Base-by-base conservation (phyloP, 2,113 vertebrate species). In the Eleginops maclovinus region DNA sequence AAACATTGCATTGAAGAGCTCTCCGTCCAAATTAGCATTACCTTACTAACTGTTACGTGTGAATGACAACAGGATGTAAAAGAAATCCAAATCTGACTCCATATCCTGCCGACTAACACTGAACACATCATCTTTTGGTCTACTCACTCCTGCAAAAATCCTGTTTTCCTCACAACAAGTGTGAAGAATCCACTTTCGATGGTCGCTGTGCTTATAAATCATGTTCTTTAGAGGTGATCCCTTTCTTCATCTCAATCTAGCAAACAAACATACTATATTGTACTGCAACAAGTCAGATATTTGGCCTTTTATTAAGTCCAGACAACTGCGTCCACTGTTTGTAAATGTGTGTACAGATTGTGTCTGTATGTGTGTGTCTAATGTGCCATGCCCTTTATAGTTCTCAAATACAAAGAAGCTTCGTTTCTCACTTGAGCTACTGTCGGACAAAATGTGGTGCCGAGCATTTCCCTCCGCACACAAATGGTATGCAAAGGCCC, bases 401-500 rank as follows among this genome's bases (percentile, higher is more conserved):
- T 74, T 81, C 71, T 86, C 74, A 60, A 24, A 62, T 28, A 58
- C 24, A 66, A 56, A 36, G 40, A 70, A 73, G 9, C 60, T 64
- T 40, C 22, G 53, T 62, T 24, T 80, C 24, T 70, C 51, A 62
- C 16, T 1, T 64, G 61, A 82, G 70, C 82, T 83, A 77, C 76
- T 61, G 36, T 65, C 67, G 17, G 11, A 44, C 55, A 70, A 22
- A 36, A 68, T 10, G 10, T 0, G 26, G 67, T 56, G 71, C 76
- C 8, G 58, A 58, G 72, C 44, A 50, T 75, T 59, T 79, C 68
- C 71, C 79, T 82, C 47, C 63, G 26, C 65, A 87, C 55, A 50
- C 88, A 91, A 92, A 92, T 85, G 14, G 15, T 80, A 93, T 91
- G 91, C 89, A 93, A 92, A 92, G 69, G 74, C 59, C 41, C 43